phyloP scores from a whole-genome alignment of 2,113 vertebrate genomes.

The Pedionomus torquatus region DNA sequence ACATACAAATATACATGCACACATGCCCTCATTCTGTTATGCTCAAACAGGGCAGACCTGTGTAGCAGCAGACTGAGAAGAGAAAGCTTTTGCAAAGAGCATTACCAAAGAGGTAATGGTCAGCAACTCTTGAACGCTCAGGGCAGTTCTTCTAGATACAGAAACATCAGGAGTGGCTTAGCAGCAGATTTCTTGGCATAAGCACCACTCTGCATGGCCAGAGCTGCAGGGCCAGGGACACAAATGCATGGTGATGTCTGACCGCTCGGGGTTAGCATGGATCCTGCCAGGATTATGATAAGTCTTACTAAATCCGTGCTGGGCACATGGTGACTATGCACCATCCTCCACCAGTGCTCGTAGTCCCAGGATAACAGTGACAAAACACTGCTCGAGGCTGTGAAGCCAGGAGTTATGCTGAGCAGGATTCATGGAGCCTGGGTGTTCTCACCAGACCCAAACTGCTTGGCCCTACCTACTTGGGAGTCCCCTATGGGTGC shows the following conservation, averaged over 20 bases:
- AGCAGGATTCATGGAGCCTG: neutral
- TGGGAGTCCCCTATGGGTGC: rapidly evolving
- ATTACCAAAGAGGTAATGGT: neutral
- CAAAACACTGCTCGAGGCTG: neutral
- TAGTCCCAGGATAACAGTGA: neutral
- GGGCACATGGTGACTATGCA: constrained; percentile 10
- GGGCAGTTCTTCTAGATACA: neutral
- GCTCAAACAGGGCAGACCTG: neutral
- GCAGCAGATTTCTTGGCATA: neutral
- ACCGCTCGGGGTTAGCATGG: neutral
- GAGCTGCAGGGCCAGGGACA: neutral
- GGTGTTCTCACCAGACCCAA: neutral
- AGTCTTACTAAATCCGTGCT: constrained; percentile 22
- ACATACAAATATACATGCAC: neutral
- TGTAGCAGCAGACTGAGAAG: neutral
- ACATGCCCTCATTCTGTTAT: neutral
- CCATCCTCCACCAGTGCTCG: neutral
- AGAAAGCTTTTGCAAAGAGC: neutral
- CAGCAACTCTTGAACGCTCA: neutral
- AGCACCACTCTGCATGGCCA: neutral
- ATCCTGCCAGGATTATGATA: neutral
- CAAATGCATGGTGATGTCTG: rapidly evolving
- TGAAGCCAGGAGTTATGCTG: neutral
- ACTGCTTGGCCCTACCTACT: neutral
- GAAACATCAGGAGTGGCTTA: neutral